Conservation (phyloP, 2,797 vertebrate genomes). For the Xenops minutus region DNA sequence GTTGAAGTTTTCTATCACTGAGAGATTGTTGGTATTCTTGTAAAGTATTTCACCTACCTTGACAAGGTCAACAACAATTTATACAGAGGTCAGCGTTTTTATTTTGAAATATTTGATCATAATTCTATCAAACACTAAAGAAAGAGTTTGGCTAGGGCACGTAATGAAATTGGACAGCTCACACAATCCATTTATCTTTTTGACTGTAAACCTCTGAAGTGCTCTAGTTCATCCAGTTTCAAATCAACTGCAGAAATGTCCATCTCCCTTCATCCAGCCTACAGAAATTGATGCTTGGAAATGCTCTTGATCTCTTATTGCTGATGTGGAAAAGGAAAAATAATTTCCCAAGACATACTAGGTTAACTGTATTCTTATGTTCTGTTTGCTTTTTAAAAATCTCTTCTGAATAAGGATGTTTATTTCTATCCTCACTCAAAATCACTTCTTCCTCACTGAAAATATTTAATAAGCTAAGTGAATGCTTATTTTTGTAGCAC, state of each 20-base stretch:
- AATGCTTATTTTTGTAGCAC: conserved; percentile 20
- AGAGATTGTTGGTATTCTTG: conserved; percentile 34
- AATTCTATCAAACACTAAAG: conserved; percentile 61
- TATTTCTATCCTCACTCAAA: background rate
- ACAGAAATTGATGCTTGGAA: conserved; percentile 44
- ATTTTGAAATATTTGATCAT: conserved; percentile 63
- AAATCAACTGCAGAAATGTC: conserved; percentile 66
- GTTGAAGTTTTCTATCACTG: conserved; percentile 48
- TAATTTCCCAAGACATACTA: conserved; percentile 17
- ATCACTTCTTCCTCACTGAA: background rate
- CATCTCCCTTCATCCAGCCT: conserved; percentile 24
- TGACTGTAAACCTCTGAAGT: conserved; percentile 41
- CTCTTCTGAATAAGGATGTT: background rate
- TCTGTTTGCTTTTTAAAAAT: conserved; percentile 29
- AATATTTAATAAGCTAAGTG: conserved; percentile 6
- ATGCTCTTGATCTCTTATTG: conserved; percentile 19
- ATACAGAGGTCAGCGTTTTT: conserved; percentile 58
- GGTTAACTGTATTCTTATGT: background rate
- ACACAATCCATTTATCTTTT: conserved; percentile 64
- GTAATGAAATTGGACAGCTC: conserved; percentile 68
- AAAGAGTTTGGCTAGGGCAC: conserved; percentile 38
- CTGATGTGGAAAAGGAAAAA: conserved; percentile 49
- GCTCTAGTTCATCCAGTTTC: conserved; percentile 55
- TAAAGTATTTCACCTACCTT: conserved; percentile 30
- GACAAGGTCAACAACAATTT: conserved; percentile 65